Conservation (phyloP, 2,888 invertebrate genomes). For the Formica aserva region DNA sequence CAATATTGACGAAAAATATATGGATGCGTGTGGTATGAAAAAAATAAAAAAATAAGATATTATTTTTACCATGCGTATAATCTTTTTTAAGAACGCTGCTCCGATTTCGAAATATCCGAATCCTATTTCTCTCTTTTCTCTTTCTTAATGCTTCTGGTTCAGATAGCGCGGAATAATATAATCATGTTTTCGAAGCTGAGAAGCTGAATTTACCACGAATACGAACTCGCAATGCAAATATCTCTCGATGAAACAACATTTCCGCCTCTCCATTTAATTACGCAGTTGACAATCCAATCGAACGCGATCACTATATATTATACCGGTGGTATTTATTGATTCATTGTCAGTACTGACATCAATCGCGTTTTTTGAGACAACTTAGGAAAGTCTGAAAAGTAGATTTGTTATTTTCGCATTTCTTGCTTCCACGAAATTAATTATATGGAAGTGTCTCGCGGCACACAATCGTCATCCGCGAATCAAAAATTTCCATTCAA, state of each 20-base stretch:
- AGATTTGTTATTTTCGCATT: background rate
- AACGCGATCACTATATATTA: background rate
- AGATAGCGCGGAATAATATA: background rate
- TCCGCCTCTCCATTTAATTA: background rate
- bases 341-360: background rate
- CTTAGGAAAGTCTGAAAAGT: background rate
- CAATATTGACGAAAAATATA: background rate
- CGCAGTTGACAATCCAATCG: background rate
- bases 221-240: background rate
- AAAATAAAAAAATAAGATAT: background rate
- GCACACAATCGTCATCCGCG: constrained; percentile 1
- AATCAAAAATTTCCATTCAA: constrained; percentile 61
- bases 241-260: background rate
- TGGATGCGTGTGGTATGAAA: background rate
- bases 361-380: background rate
- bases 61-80: background rate
- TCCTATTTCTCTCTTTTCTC: background rate
- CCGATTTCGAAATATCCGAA: constrained; percentile 10
- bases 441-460: constrained; percentile 13
- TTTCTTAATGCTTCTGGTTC: background rate
- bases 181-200: background rate
- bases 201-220: background rate
- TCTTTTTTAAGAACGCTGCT: constrained; percentile 32
- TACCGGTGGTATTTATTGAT: background rate
- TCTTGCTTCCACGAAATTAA: constrained; percentile 25